These are phyloP conservation scores for Lepidocyrtoides sp. DNA, from an alignment of 2,888 invertebrate genomes.

Conservation along the genomic window DNA sequence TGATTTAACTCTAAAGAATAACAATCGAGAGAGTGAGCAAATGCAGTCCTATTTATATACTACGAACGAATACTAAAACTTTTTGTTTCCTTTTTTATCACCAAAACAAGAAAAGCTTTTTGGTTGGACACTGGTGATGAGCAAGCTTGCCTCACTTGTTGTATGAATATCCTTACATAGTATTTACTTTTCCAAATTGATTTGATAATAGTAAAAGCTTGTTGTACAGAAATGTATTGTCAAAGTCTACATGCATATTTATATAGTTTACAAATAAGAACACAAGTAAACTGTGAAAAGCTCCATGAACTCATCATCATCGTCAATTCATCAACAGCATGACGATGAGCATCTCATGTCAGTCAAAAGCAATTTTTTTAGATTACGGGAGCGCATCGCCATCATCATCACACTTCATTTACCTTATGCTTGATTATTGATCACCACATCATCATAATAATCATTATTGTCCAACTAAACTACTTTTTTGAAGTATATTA, in stretches of 20 bases:
- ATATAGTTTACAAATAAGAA: not conserved
- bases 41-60: not conserved
- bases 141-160: not conserved
- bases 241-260: not conserved
- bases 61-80: not conserved
- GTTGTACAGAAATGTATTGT: not conserved
- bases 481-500: not conserved
- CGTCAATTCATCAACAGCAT: not conserved
- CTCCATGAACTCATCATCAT: slow-evolving; percentile 39
- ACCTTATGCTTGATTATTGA: not conserved
- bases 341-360: not conserved
- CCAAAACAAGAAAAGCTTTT: slow-evolving; percentile 8
- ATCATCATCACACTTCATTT: not conserved
- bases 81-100: slow-evolving; percentile 42
- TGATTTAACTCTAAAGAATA: not conserved
- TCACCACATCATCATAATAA: not conserved
- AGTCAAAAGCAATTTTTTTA: not conserved
- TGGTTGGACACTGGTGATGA: not conserved
- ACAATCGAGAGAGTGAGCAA: not conserved
- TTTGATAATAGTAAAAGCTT: slow-evolving; percentile 1
- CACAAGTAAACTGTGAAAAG: not conserved
- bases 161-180: not conserved
- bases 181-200: slow-evolving; percentile 24
- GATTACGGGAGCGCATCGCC: slow-evolving; percentile 5
- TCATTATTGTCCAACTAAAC: slow-evolving; percentile 30